phyloP scores from a whole-genome alignment of 35 echinoderm and acorn worm species.

The Chiridota heheva region DNA sequence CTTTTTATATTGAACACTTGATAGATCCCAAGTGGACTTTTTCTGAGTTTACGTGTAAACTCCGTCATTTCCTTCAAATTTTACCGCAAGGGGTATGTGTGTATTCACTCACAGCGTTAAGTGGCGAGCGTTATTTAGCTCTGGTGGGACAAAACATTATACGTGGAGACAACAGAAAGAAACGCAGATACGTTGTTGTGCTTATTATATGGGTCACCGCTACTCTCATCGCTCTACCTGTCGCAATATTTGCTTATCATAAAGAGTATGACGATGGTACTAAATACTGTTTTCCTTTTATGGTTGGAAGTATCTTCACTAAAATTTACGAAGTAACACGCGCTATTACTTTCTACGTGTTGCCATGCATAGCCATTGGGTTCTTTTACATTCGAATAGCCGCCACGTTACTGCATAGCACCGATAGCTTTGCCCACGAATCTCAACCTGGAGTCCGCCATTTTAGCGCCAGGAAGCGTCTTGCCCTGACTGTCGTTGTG shows the following conservation, averaged over 20 bases:
- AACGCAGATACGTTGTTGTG: neutral
- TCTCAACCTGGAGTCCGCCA: conserved; percentile 79
- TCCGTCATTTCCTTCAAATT: conserved; percentile 53
- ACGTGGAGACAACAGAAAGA: conserved; percentile 3
- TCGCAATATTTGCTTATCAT: neutral
- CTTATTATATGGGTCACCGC: conserved; percentile 26
- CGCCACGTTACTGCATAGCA: conserved; percentile 58
- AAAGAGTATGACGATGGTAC: neutral
- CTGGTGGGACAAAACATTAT: conserved; percentile 22
- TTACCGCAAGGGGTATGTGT: conserved; percentile 66
- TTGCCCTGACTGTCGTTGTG: conserved; percentile 77
- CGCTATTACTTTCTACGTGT: conserved; percentile 42
- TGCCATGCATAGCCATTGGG: conserved; percentile 49
- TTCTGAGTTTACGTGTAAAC: conserved; percentile 33
- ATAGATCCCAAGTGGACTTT: conserved; percentile 57
- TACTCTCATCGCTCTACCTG: neutral
- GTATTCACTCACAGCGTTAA: conserved; percentile 73
- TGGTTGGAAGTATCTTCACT: neutral
- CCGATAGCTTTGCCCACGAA: conserved; percentile 64
- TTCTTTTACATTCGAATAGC: conserved; percentile 72
- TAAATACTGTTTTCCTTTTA: conserved; percentile 9
- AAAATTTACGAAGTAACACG: conserved; percentile 53
- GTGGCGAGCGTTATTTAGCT: conserved; percentile 68
- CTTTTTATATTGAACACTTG: conserved; percentile 59
- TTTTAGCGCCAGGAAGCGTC: conserved; percentile 69